Evolutionary conservation across 1,140 invertebrate genomes (phyloP), one percentile per base, ranked within the genome.

Genomic region (Sycophaga agraensis): DNA sequence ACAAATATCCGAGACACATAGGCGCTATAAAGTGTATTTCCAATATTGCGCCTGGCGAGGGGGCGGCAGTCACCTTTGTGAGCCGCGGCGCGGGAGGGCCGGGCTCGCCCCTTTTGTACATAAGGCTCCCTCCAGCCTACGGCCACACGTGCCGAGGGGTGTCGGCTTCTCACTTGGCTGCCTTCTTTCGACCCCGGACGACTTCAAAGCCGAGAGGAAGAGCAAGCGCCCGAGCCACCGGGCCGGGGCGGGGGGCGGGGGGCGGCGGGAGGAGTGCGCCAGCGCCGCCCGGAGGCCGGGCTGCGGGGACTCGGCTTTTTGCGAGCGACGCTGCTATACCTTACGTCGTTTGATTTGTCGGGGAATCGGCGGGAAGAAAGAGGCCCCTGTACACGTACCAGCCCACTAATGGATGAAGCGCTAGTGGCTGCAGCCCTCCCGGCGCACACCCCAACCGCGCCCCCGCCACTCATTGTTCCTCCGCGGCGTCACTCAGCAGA

Each of bases 151-250:
- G 48, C 37, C 59, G 59, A 64, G 67, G 64, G 64, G 64, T 66
- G 64, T 56, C 59, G 61, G 64, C 63, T 61, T 71, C 66, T 68
- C 68, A 65, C 70, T 67, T 65, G 70, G 65, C 70, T 70, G 66
- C 62, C 55, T 67, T 51, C 63, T 51, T 48, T 57, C 42, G 43
- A 40, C 16, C 19, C 45, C 45, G 65, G 63, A 66, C 60, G 64
- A 66, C 71, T 72, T 73, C 71, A 73, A 73, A 73, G 71, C 45
- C 65, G 45, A 73, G 71, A 51, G 66, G 46, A 57, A 70, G 62
- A 28, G 39, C 24, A 11, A 7, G 37, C 12, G 16, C 9, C 4
- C 3, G 22, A 19, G n/a, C n/a, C n/a, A n/a, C n/a, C n/a, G n/a
- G 19, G 22, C 4, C 4, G 31, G 63, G 58, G 70, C 24, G 22